Evolutionary conservation across 2,888 invertebrate genomes (phyloP).

Genomic region (Acrobasis consociella): DNA sequence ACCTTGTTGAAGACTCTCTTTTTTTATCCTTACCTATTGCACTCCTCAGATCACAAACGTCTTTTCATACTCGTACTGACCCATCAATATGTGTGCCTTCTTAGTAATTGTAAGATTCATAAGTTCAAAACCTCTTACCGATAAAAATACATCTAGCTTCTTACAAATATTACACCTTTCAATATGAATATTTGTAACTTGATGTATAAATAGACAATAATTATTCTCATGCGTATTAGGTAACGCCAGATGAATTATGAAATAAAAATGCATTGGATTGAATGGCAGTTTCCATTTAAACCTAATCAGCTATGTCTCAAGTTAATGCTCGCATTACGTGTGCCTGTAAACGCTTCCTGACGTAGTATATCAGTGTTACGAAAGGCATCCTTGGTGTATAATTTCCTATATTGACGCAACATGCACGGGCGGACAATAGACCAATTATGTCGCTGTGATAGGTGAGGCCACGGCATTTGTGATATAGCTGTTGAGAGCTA

Average conservation of each 20-base stretch:
- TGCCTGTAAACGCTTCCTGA: slow-evolving; percentile 16
- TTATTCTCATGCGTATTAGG: slow-evolving; percentile 5
- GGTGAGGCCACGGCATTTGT: slow-evolving; percentile 22
- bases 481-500: slow-evolving; percentile 12
- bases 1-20: no score
- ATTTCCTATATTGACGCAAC: slow-evolving; percentile 41
- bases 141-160: no score
- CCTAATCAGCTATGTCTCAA: slow-evolving; percentile 14
- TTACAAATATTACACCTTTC: no score
- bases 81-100: no score
- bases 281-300: background rate
- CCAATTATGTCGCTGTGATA: slow-evolving; percentile 36
- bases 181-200: no score
- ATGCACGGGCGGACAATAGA: slow-evolving; percentile 36
- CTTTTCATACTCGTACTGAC: no score
- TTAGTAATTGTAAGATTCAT: no score
- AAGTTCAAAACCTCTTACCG: no score
- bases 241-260: background rate
- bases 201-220: background rate
- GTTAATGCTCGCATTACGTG: slow-evolving; percentile 10
- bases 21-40: no score
- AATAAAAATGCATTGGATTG: no score
- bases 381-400: slow-evolving; percentile 41
- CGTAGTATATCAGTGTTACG: slow-evolving; percentile 30
- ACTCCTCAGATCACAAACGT: no score